Base-by-base conservation (phyloP, 2,888 invertebrate species). In the Myopa testacea region DNA sequence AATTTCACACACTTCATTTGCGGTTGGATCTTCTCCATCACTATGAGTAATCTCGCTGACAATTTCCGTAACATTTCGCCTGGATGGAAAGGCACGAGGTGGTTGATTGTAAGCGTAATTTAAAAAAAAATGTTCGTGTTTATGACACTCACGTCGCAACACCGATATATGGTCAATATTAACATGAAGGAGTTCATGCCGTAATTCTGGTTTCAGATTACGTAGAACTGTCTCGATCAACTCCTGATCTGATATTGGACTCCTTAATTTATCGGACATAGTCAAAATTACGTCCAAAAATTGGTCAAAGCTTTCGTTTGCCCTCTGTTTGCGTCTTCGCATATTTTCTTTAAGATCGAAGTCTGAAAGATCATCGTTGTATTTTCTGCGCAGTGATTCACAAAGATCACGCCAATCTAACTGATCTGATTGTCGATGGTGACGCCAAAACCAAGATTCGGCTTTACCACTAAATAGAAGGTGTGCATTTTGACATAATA, bases 301-400 rank as follows among this genome's bases (percentile, higher is more conserved):
- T n/a, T 75, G 63, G 55, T 77, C 79, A 58, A 78, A 78, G 4
- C 19, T 52, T 65, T 73, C 73, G 12, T 62, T 60, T 26, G 6
- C 50, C 12, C 58, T 72, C 68, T 78, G 70, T 65, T 63, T 78
- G 40, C 78, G 16, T n/a, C 76, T 63, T n/a, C 76, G 26, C 58
- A 76, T 76, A 58, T 76, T 71, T 10, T 78, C 76, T 19, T 78
- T 73, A 4, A 78, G 37, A 5, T 78, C 78, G 37, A 55, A 78
- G 19, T 78, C 78, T 16, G 78, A 45, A 1, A 14, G 50, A 6
- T 73, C 52, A 37, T 76, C 76, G 16, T 76, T 76, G 19, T 68
- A 78, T 45, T 73, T 76, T 19, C 38, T 55, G 10, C 55, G 38
- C 5, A 78, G 19, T 4, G 72, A 67, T 8, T 55, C 52, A 55